Conservation (phyloP, 2,888 invertebrate genomes). For the Spodoptera exigua region DNA sequence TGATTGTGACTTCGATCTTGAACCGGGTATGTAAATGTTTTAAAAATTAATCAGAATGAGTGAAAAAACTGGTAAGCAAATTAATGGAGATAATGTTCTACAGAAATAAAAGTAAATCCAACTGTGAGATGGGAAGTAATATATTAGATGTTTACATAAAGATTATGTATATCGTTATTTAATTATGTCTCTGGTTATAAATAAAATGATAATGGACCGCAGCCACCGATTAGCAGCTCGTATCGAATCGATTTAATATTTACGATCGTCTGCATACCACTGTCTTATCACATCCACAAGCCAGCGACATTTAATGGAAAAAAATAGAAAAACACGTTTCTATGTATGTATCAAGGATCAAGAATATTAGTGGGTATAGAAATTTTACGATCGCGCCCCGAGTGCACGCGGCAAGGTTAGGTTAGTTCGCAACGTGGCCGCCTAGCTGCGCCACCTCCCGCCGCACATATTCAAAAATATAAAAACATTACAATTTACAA, state of each 20-base stretch:
- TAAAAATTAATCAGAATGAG: too few relatives aligned
- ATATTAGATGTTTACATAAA: too few relatives aligned
- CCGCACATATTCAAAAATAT: conserved; percentile 63
- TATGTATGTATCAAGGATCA: conserved; percentile 71
- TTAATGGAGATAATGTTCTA: too few relatives aligned
- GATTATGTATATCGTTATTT: background rate
- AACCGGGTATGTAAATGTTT: background rate
- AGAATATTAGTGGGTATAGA: conserved; percentile 67
- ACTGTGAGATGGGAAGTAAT: too few relatives aligned
- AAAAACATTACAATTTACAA: conserved; percentile 33
- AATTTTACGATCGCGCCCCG: conserved; percentile 74
- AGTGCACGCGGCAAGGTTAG: conserved; percentile 83
- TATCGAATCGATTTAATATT: conserved; percentile 24
- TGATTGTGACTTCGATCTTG: too few relatives aligned
- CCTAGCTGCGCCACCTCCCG: conserved; percentile 81
- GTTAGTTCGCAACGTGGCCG: conserved; percentile 88
- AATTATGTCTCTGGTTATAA: conserved; percentile 11
- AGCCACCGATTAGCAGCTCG: conserved; percentile 30
- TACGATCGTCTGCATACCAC: conserved; percentile 20
- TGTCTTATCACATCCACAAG: conserved; percentile 18
- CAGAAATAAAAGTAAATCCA: too few relatives aligned
- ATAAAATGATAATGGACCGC: conserved; percentile 9
- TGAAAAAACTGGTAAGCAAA: too few relatives aligned
- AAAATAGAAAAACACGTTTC: conserved; percentile 54
- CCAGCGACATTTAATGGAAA: conserved; percentile 7